Evolutionary conservation across 2,888 invertebrate genomes (phyloP), one percentile per base, ranked within the genome.

Genomic region (Netelia melanura): DNA sequence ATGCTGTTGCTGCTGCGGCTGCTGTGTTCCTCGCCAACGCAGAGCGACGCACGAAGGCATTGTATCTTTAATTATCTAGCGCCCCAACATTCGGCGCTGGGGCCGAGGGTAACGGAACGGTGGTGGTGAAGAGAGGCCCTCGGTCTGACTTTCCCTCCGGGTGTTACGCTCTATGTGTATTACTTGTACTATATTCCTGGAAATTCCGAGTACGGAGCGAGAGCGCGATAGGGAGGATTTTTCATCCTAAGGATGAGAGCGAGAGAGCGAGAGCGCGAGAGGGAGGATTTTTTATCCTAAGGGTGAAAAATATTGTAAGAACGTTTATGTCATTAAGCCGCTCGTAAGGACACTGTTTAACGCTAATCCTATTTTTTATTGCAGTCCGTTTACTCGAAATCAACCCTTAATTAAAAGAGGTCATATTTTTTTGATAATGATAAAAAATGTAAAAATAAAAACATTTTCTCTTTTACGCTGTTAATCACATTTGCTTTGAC

Each of bases 11-110:
- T 48, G 48, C 10, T 14, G 48, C 58, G n/a, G 62, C 6, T 54
- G 38, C 54, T 25, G 68, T 9, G 62, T 67, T 86, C 85, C 83
- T 81, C 79, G 30, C 75, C 56, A 80, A 86, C 58, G 82, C 81
- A 72, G 77, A 75, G 78, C 64, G 70, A 65, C 75, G 75, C 85
- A 76, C 85, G 84, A 87, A 88, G 91, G 89, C 89, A 91, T 91
- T 91, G 91, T 92, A 91, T 91, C 92, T 92, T 92, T 92, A 92
- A 92, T 92, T 92, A 92, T 92, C 92, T 88, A 74, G 72, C 79
- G 79, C 75, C 43, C 75, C 64, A 70, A 38, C 79, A 64, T 58
- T 70, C 54, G 65, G 75, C 61, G 84, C 86, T 74, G 86, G 79
- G 85, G 85, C 38, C 38, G 38, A 38, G 38, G 38, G 38, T 38